phyloP scores from a whole-genome alignment of 2,797 vertebrate species.

The Chelon auratus region DNA sequence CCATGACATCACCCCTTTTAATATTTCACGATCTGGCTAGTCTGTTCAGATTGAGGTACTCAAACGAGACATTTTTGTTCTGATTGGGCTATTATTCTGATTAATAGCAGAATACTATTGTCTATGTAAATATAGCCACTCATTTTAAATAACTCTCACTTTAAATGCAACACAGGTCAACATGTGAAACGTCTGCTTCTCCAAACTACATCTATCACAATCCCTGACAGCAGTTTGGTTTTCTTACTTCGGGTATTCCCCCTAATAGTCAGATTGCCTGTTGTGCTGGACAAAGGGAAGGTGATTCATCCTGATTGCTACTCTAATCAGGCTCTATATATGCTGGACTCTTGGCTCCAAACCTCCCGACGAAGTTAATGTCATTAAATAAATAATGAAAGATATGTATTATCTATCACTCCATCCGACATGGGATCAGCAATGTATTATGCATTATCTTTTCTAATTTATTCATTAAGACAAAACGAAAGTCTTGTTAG shows the following conservation, averaged over 20 bases:
- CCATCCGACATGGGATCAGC: constrained; percentile 92
- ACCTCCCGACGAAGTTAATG: constrained; percentile 90
- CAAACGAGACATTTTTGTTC: too few relatives aligned
- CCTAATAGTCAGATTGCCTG: constrained; percentile 29
- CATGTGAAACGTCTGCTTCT: constrained; percentile 12
- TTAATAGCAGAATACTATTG: too few relatives aligned
- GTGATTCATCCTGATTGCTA: constrained; percentile 57
- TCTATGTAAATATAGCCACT: background rate
- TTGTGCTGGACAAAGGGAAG: constrained; percentile 40
- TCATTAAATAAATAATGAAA: constrained; percentile 97
- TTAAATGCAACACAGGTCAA: constrained; percentile 13
- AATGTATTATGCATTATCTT: constrained; percentile 94
- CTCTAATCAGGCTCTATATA: constrained; percentile 73
- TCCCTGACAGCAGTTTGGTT: constrained; percentile 30
- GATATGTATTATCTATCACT: constrained; percentile 95
- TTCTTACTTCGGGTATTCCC: constrained; percentile 23
- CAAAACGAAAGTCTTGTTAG: constrained; percentile 94
- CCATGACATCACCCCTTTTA: too few relatives aligned
- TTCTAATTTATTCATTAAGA: constrained; percentile 98
- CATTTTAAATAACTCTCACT: constrained; percentile 1
- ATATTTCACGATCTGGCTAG: too few relatives aligned
- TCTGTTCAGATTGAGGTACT: too few relatives aligned
- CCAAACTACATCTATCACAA: background rate
- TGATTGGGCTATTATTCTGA: too few relatives aligned
- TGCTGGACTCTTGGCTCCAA: constrained; percentile 67